Base-by-base conservation (phyloP, 2,797 vertebrate species). In the Champsocephalus esox region DNA sequence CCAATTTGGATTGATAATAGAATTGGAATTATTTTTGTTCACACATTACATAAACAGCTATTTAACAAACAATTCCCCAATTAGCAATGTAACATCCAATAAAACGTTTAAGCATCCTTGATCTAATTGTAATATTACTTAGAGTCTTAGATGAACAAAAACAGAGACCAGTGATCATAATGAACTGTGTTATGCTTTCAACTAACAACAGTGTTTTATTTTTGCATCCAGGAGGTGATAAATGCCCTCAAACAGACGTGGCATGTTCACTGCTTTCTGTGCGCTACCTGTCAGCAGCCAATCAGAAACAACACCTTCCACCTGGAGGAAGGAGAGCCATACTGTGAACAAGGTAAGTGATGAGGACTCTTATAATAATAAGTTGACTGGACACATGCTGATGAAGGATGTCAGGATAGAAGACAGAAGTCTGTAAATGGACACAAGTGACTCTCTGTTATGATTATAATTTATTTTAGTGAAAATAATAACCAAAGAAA, bases 161-260 rank as follows among this genome's bases (percentile, higher is more conserved):
- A 48, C 17, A 44, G 6, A 41, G 0, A 50, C 41, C 51, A 44
- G n/a, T n/a, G 28, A 12, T 41, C 5, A 1, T 12, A 13, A 61
- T 70, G 21, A 63, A 38, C 8, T 51, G 21, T 46, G 2, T 2
- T 14, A 54, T 7, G 4, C 9, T n/a, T 63, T 12, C 45, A 28
- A 45, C 52, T 68, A 49, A 86, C 24, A 44, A 43, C 58, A 32
- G 7, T 41, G n/a, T 82, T 66, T 84, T 11, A 44, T 17, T 79
- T 43, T 75, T 21, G 21, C 44, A 16, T 24, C 83, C 90, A 99
- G 98, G 98, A 99, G 95, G 97, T 98, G 90, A 99, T 99, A 91
- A 99, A 97, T 76, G 98, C 98, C 91, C 93, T 98, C 93, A 99
- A 99, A 92, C 97, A 98, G 92, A 95, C 96, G 43, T 99, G 98